Evolutionary conservation across 2,888 invertebrate species (phyloP).

Genomic region (Lepidochitona cinerea): DNA sequence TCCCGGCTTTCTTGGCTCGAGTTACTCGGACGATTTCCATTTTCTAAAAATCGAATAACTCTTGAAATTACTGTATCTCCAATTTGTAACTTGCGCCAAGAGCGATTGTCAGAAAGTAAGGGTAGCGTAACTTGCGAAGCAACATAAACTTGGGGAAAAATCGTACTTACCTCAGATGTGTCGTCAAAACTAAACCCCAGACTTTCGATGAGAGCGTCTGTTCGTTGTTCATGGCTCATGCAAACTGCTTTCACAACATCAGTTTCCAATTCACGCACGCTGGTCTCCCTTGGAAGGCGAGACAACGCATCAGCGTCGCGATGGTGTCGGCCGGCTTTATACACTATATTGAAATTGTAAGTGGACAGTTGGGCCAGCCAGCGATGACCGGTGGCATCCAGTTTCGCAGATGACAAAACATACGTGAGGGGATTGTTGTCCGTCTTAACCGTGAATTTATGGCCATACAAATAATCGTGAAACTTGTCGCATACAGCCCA

Average conservation of each 20-base stretch:
- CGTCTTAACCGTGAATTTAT: too few relatives aligned
- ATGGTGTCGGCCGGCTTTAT: not conserved
- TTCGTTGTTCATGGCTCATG: not conserved
- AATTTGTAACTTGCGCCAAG: not conserved
- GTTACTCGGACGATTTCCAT: not conserved
- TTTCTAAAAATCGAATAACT: not conserved
- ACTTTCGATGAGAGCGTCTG: not conserved
- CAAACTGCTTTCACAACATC: not conserved
- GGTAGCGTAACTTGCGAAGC: not conserved
- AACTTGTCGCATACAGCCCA: too few relatives aligned
- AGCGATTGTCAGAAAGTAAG: not conserved
- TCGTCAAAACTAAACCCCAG: not conserved
- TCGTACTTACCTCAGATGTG: not conserved
- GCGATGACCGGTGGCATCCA: not conserved
- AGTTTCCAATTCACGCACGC: not conserved
- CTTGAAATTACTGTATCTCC: not conserved
- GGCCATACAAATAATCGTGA: slow-evolving; percentile 23
- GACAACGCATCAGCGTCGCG: not conserved
- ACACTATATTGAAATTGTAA: not conserved
- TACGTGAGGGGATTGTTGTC: slow-evolving; percentile 13
- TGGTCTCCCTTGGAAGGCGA: not conserved
- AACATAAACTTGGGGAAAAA: too few relatives aligned
- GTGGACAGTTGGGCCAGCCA: not conserved
- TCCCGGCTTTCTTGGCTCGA: too few relatives aligned
- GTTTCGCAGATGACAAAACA: slow-evolving; percentile 1